Evolutionary conservation across 2,797 vertebrate genomes (phyloP).

Genomic region (Leptodactylus fallax): DNA sequence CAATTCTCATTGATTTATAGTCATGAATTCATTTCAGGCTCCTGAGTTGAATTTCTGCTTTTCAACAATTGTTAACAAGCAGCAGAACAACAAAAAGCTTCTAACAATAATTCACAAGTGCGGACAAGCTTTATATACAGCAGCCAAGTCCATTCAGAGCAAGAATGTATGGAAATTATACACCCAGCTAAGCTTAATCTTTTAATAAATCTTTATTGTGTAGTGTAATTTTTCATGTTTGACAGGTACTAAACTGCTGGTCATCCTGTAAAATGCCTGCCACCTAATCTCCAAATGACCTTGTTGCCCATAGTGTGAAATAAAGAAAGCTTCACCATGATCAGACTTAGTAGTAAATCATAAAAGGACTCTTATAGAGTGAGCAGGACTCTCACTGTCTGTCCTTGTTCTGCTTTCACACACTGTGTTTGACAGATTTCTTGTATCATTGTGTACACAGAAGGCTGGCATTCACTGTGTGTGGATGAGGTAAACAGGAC

Average conservation of each 20-base stretch:
- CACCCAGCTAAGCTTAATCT: neutral
- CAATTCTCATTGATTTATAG: neutral
- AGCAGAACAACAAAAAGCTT: constrained; percentile 4
- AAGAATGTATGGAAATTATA: neutral
- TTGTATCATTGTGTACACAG: too few relatives aligned
- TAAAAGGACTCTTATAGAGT: too few relatives aligned
- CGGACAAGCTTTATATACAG: neutral
- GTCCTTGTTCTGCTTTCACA: too few relatives aligned
- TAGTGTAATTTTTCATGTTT: neutral
- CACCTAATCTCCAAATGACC: neutral
- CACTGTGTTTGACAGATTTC: too few relatives aligned
- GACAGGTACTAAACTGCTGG: neutral
- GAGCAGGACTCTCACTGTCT: too few relatives aligned
- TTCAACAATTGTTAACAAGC: constrained; percentile 9
- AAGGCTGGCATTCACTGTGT: too few relatives aligned
- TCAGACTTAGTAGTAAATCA: neutral
- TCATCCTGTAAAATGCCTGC: neutral
- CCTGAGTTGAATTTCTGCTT: neutral
- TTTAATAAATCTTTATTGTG: neutral
- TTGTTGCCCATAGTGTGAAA: neutral
- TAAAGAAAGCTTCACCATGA: neutral
- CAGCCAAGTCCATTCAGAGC: neutral
- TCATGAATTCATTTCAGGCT: neutral
- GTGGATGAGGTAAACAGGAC: too few relatives aligned
- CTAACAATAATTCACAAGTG: constrained; percentile 9